Evolutionary conservation across 2,888 invertebrate species (phyloP).

Genomic region (Scotopteryx bipunctaria): DNA sequence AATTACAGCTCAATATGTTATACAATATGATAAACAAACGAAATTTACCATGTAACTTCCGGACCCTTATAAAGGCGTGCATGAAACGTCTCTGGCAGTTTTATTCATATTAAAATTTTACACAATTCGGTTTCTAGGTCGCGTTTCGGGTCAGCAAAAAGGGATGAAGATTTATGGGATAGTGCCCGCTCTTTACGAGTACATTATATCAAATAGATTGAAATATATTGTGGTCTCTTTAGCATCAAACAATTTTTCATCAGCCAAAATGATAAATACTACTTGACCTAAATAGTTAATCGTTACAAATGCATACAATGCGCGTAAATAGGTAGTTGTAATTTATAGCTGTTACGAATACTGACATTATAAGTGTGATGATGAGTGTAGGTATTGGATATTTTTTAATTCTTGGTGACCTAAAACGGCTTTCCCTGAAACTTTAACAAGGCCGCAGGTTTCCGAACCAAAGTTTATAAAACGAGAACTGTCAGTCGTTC

Average conservation of each 20-base stretch:
- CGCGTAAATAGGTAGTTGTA: too few relatives aligned
- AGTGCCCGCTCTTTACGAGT: constrained; percentile 16
- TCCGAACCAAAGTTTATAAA: constrained; percentile 61
- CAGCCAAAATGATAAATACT: background rate
- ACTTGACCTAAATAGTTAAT: too few relatives aligned
- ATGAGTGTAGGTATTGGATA: constrained; percentile 10
- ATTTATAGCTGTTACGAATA: too few relatives aligned
- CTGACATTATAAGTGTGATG: too few relatives aligned
- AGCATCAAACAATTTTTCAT: constrained; percentile 5
- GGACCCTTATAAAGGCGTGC: background rate
- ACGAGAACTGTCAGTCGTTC: constrained; percentile 57
- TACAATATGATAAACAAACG: too few relatives aligned
- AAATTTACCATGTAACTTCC: too few relatives aligned
- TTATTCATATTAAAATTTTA: constrained; percentile 42
- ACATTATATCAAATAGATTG: constrained; percentile 20
- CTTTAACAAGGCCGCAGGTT: constrained; percentile 60
- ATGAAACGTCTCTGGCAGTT: background rate
- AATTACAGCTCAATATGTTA: too few relatives aligned
- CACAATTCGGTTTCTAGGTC: constrained; percentile 31
- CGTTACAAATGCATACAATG: too few relatives aligned
- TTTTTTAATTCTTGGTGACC: constrained; percentile 53
- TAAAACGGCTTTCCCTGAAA: constrained; percentile 60
- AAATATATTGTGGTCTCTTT: constrained; percentile 24
- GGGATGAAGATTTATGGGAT: constrained; percentile 23
- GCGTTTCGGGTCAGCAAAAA: constrained; percentile 25